Evolutionary conservation across 2,113 vertebrate species (phyloP).

Genomic region (Danionella cerebrum): DNA sequence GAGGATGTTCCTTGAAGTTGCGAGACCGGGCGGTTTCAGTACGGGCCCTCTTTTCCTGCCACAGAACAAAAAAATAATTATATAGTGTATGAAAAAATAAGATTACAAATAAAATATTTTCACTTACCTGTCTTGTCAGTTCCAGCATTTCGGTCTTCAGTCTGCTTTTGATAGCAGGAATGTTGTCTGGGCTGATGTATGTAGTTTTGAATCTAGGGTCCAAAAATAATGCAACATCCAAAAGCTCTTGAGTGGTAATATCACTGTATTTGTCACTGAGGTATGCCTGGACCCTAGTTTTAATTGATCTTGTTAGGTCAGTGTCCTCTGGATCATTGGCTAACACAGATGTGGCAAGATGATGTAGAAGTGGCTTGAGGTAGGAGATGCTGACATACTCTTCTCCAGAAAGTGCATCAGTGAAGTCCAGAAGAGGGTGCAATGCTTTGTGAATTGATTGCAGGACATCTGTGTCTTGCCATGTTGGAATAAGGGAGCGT

Average conservation of each 20-base stretch:
- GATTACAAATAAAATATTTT: no score
- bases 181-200: constrained; percentile 16
- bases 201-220: constrained; percentile 15
- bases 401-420: neutral
- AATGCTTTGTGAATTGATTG: neutral
- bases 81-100: no score
- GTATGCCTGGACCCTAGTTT: neutral
- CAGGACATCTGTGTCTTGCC: neutral
- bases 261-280: neutral
- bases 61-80: no score
- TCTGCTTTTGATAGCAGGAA: constrained; percentile 8
- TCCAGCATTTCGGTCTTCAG: constrained; percentile 24
- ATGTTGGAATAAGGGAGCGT: neutral
- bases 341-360: neutral
- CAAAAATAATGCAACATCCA: constrained; percentile 6
- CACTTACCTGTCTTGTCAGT: neutral
- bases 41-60: neutral
- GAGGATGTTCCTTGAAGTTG: neutral
- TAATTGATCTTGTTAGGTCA: neutral
- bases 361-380: neutral
- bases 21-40: neutral
- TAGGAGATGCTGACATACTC: neutral
- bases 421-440: no score
- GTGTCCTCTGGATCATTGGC: neutral
- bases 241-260: constrained; percentile 9